These are phyloP conservation scores for Caenorhabditis sp. DNA, from an alignment of 2,888 invertebrate species.

Conservation along the genomic window DNA sequence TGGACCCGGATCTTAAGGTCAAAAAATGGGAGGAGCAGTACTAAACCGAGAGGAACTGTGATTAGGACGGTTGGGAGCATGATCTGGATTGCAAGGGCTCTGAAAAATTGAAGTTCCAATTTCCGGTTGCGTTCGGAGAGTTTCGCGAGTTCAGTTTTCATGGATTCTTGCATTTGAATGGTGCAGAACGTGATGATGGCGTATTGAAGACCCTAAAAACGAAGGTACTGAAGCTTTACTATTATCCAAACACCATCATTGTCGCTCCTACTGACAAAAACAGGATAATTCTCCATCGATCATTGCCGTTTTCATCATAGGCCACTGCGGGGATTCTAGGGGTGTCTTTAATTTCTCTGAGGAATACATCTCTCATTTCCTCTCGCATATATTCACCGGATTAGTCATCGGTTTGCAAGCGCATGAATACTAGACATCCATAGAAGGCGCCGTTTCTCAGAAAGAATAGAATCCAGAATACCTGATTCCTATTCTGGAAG, in stretches of 20 bases:
- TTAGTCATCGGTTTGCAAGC: not conserved
- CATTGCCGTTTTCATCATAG: not conserved
- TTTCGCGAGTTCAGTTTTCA: not conserved
- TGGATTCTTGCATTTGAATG: not conserved
- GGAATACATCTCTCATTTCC: not conserved
- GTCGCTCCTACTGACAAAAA: no score
- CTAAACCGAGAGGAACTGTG: constrained; percentile 12
- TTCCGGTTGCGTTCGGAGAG: constrained; percentile 5
- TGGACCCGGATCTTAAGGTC: not conserved
- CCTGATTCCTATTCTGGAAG: not conserved
- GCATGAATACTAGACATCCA: not conserved
- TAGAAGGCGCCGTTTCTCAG: not conserved
- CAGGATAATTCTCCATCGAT: not conserved
- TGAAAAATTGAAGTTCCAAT: constrained; percentile 34
- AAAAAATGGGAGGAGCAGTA: not conserved
- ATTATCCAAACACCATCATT: no score
- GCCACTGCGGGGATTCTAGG: not conserved
- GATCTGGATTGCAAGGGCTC: constrained; percentile 23
- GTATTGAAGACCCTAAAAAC: not conserved
- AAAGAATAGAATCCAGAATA: not conserved
- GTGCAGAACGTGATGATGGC: not conserved
- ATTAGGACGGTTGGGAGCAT: constrained; percentile 26
- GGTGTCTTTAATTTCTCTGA: not conserved
- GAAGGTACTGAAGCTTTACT: no score
- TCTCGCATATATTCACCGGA: not conserved